Conservation (phyloP, 2,888 invertebrate species). For the Brachyptera risi region DNA sequence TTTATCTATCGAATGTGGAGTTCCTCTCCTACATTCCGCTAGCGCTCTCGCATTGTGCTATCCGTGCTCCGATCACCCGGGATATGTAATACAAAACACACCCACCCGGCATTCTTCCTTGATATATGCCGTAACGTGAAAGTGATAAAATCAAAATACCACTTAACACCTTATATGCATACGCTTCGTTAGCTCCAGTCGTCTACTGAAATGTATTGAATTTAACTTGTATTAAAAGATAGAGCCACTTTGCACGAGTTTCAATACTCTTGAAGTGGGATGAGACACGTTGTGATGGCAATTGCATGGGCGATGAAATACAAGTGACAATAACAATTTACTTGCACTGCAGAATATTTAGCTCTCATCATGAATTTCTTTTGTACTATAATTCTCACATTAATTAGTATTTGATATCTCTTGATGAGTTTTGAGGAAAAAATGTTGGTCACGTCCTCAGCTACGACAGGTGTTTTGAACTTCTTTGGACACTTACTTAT, state of each 20-base stretch:
- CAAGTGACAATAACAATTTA: no score
- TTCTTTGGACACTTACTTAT: no score
- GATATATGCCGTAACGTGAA: neutral
- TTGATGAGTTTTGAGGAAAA: no score
- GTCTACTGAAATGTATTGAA: neutral
- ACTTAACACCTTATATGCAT: slow-evolving; percentile 10
- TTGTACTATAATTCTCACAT: no score
- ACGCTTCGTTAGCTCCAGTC: slow-evolving; percentile 3
- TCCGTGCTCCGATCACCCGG: neutral
- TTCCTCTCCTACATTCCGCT: neutral
- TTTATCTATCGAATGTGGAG: slow-evolving; percentile 13
- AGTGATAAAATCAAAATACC: slow-evolving; percentile 13
- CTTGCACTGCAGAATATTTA: no score
- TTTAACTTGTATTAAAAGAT: neutral
- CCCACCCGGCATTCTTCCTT: neutral
- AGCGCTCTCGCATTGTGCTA: neutral
- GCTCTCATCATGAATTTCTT: no score
- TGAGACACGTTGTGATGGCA: neutral
- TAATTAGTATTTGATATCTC: no score
- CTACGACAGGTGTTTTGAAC: no score
- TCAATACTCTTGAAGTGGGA: no score
- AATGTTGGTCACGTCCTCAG: no score
- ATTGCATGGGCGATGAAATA: neutral
- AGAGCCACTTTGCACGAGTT: neutral
- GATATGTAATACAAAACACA: neutral